Base-by-base conservation (phyloP, 2,113 vertebrate genomes). In the Halcyon malimbica region DNA sequence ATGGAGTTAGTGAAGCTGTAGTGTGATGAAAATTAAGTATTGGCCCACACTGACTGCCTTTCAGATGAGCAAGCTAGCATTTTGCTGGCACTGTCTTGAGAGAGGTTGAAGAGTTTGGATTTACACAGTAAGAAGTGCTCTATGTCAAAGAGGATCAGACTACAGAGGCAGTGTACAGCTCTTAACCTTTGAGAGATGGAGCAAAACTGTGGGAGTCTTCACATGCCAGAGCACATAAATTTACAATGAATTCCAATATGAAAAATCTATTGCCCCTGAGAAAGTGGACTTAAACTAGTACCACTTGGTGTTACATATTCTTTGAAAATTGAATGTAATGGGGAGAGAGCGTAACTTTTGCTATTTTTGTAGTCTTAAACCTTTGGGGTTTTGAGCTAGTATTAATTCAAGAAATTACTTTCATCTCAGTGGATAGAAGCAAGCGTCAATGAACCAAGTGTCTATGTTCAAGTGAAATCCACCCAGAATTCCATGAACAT, bases 71-170 rank as follows among this genome's bases (percentile, higher is more conserved):
- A 56, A 33, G 57, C 33, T 56, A 60, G 14, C 8, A 33, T 69
- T 69, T 64, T 88, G 16, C 29, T 91, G 65, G 23, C 10, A 10
- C n/a, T 42, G 35, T 11, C 33, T 75, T 71, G 51, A 50, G 54
- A 62, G 37, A 46, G 21, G 19, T 37, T 54, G 54, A 31, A 59
- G 26, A 8, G 10, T 35, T 83, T 67, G 44, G 59, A 70, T 73
- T 73, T 37, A 5, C 2, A 0, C 21, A 21, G 6, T 42, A 75
- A 33, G 35, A 62, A 78, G 41, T 46, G 29, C 9, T 50, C 13
- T 39, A 19, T 0, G 1, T 57, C 0, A 0, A 65, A 79, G 9
- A 9, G 5, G 23, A n/a, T 71, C 35, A 48, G 54, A 18, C 20
- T 80, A 10, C 20, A 57, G 28, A 53, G 44, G 18, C n/a, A 76